Evolutionary conservation across 2,888 invertebrate species (phyloP).

Genomic region (Pandemis heparana): DNA sequence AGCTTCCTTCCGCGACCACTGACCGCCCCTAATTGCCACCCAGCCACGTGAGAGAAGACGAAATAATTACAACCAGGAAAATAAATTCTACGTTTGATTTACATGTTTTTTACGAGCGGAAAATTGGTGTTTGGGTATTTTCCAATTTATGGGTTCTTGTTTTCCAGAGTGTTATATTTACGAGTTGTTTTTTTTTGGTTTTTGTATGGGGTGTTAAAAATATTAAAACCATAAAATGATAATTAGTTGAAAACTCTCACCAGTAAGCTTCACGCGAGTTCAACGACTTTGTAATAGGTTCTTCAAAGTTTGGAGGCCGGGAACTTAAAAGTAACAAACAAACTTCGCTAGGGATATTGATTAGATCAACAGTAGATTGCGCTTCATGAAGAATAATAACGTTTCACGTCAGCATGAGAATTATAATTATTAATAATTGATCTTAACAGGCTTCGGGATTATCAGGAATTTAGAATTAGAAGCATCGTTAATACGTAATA

Average conservation of each 20-base stretch:
- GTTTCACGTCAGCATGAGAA: neutral
- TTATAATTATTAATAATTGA: neutral
- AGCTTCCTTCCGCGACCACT: conserved; percentile 65
- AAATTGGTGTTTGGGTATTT: conserved; percentile 64
- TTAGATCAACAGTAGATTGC: conserved; percentile 30
- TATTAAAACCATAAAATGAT: conserved; percentile 1
- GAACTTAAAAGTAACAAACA: conserved; percentile 38
- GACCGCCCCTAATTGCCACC: conserved; percentile 65
- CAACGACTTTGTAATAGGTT: conserved; percentile 35
- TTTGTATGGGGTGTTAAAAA: neutral
- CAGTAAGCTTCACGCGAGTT: conserved; percentile 20
- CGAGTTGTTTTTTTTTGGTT: neutral
- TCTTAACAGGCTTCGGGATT: neutral
- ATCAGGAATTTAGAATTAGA: neutral
- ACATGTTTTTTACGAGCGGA: conserved; percentile 67
- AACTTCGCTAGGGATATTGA: conserved; percentile 33
- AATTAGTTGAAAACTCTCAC: conserved; percentile 9
- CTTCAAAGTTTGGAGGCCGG: conserved; percentile 26
- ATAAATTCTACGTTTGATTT: conserved; percentile 66
- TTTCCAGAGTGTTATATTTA: conserved; percentile 13
- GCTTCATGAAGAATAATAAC: conserved; percentile 15
- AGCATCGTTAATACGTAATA: neutral
- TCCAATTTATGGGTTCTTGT: conserved; percentile 60
- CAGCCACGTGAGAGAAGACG: conserved; percentile 60
- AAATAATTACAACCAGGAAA: conserved; percentile 66